Evolutionary conservation across 2,113 vertebrate genomes (phyloP).

Genomic region (Catharus bicknelli): DNA sequence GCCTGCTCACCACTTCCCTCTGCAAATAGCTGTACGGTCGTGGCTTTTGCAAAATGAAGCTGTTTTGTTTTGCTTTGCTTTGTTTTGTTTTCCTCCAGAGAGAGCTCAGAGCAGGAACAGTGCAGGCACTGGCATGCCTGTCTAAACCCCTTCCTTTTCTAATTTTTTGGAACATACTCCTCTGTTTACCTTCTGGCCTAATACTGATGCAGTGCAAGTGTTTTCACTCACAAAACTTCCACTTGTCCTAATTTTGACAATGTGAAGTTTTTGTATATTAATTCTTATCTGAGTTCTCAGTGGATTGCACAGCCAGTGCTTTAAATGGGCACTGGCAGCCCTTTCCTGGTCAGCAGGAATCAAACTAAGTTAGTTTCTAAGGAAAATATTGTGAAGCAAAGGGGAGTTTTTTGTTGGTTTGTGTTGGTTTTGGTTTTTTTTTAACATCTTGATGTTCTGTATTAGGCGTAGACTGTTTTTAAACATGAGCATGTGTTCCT

Average conservation of each 20-base stretch:
- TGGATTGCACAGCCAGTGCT: neutral
- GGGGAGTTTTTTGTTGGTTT: neutral
- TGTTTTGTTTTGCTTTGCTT: neutral
- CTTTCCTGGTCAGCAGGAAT: neutral
- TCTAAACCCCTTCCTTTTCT: neutral
- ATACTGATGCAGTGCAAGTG: neutral
- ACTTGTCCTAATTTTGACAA: neutral
- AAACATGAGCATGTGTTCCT: conserved; percentile 56
- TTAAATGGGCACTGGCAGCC: neutral
- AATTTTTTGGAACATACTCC: neutral
- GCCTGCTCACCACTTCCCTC: neutral
- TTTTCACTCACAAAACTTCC: neutral
- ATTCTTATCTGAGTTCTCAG: neutral
- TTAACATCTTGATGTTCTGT: conserved; percentile 12
- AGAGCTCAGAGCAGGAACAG: neutral
- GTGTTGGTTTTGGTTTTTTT: neutral
- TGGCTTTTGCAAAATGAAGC: neutral
- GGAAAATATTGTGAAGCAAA: neutral
- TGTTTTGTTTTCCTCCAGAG: neutral
- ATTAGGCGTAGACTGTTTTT: conserved; percentile 37
- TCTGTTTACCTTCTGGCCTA: neutral
- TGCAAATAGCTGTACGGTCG: neutral
- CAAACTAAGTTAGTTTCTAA: neutral
- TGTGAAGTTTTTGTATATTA: neutral
- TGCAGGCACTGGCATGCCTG: neutral